Evolutionary conservation across 35 echinoderm and acorn worm genomes (phyloP).

Genomic region (Ophioderma brevispina): DNA sequence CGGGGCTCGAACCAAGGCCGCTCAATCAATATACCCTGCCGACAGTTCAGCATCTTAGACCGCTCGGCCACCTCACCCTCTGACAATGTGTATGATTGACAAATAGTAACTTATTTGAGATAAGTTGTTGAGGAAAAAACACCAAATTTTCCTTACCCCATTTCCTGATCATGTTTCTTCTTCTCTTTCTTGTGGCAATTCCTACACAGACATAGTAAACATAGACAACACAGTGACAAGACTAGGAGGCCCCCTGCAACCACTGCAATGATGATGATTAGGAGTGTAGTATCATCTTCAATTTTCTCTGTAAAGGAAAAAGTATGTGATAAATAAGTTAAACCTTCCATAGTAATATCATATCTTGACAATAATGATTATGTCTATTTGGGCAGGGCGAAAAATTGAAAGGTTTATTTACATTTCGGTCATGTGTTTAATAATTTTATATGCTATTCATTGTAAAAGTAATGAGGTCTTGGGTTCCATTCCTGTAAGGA

Average conservation of each 20-base stretch:
- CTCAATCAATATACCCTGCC: too few species aligned
- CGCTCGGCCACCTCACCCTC: too few species aligned
- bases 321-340: background rate
- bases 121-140: too few species aligned
- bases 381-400: too few species aligned
- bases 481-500: too few species aligned
- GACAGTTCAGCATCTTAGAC: too few species aligned
- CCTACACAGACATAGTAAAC: conserved; percentile 24
- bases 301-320: background rate
- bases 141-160: too few species aligned
- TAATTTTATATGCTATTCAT: background rate
- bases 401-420: too few species aligned
- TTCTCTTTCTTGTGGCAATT: conserved; percentile 24
- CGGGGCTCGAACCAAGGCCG: too few species aligned
- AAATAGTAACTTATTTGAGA: background rate
- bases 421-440: background rate
- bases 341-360: background rate
- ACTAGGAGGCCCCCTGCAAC: conserved; percentile 25
- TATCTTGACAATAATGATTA: too few species aligned
- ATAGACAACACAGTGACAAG: conserved; percentile 21
- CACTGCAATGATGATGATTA: conserved; percentile 33
- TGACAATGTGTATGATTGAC: background rate
- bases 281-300: background rate
- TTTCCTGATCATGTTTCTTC: background rate
- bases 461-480: background rate